phyloP scores from a whole-genome alignment of 1,140 invertebrate species.

The Aphis craccivora region DNA sequence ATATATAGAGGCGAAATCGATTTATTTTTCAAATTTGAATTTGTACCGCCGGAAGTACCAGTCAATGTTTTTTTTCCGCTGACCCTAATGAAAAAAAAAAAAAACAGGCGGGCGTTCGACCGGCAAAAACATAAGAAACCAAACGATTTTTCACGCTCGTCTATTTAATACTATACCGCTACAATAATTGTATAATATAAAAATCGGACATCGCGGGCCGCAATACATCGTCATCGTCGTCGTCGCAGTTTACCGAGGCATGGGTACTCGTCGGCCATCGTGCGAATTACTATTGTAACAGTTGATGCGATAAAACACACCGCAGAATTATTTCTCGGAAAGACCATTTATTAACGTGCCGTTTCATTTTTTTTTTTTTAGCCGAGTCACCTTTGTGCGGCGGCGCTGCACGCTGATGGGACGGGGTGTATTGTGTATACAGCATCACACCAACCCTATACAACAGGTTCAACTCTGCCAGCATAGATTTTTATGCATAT shows the following conservation, averaged over 20 bases:
- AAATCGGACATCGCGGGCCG: neutral
- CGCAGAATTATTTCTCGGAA: neutral
- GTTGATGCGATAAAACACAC: neutral
- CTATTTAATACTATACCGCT: neutral
- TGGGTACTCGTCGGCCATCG: neutral
- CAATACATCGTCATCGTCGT: neutral
- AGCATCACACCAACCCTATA: neutral
- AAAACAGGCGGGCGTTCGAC: neutral
- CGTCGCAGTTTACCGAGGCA: no score
- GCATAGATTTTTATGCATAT: neutral
- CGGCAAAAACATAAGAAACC: neutral
- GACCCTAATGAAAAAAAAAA: neutral
- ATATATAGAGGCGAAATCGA: neutral
- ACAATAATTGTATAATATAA: neutral
- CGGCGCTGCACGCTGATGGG: no score
- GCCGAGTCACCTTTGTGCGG: neutral
- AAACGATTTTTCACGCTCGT: neutral
- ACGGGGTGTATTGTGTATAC: neutral
- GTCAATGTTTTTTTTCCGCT: neutral
- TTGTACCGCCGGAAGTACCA: neutral
- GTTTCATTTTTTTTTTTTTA: neutral
- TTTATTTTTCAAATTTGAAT: neutral
- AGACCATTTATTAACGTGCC: neutral
- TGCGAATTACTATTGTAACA: neutral
- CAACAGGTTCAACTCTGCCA: neutral